These are phyloP conservation scores for Odontomyia ornata DNA, from an alignment of 2,888 invertebrate species.

Conservation along the genomic window DNA sequence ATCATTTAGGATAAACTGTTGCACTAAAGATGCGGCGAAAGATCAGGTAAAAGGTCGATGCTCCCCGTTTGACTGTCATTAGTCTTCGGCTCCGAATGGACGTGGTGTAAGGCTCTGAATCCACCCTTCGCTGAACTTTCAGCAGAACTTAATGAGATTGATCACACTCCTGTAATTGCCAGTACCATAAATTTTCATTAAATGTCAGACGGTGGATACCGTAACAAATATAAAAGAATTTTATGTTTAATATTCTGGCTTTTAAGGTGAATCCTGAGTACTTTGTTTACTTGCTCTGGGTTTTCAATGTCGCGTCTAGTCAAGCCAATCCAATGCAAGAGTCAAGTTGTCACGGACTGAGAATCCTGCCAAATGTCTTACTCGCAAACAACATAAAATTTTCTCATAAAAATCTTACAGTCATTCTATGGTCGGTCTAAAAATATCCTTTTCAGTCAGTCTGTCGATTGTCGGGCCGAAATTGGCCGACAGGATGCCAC, in stretches of 20 bases:
- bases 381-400: constrained; percentile 25
- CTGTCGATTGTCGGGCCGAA: background rate
- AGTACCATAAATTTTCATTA: constrained; percentile 40
- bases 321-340: constrained; percentile 5
- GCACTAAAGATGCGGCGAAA: background rate
- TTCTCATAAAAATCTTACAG: constrained; percentile 16
- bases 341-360: background rate
- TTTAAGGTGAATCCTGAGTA: background rate
- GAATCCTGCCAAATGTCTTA: constrained; percentile 18
- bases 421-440: background rate
- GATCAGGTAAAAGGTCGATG: background rate
- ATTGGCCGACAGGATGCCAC: background rate
- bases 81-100: background rate
- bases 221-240: constrained; percentile 4
- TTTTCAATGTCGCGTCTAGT: background rate
- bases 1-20: background rate
- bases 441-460: background rate
- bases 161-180: constrained; percentile 19
- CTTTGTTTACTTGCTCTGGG: constrained; percentile 1
- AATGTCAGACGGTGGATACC: background rate
- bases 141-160: constrained; percentile 10
- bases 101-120: background rate
- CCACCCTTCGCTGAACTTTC: background rate
- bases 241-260: constrained; percentile 6
- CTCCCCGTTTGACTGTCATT: background rate